Evolutionary conservation across 1,140 invertebrate genomes (phyloP), one percentile per base, ranked within the genome.

Genomic region (Leguminivora glycinivorella): DNA sequence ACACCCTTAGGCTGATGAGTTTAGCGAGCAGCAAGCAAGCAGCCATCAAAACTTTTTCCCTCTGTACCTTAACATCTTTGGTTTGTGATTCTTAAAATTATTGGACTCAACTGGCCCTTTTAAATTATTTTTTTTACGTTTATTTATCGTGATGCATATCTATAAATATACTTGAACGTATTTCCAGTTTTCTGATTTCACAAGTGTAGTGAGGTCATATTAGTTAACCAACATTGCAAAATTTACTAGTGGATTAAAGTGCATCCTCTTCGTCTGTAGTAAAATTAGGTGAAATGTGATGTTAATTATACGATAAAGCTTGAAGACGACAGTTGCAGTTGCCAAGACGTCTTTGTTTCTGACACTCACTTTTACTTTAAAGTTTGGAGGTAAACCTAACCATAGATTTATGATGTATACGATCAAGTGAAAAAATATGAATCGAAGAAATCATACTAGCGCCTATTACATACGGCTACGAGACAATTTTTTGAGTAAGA

Each of bases 291-390:
- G 56, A 60, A 60, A 26, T 25, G 25, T 60, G 56, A 52, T 60
- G 24, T 60, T 60, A 29, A 60, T 60, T 60, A 60, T 60, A 60
- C 10, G n/a, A 60, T 60, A n/a, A 60, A 60, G n/a, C 43, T 47
- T 47, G 1, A 17, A 17, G 43, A 47, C n/a, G n/a, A 5, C 40
- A 22, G 52, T 17, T 12, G 56, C 12, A 12, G 56, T 60, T 60
- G 56, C 56, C 56, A 60, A 60, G 22, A 2, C 24, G 12, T 60
- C 19, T 52, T 52, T 7, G 6, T 52, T 52, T 52, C 22, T 10
- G 4, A 19, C 40, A 52, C 43, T 22, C 5, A 52, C 19, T 52
- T 52, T 52, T 52, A 22, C 47, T 52, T 52, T 22, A 1, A 9
- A 19, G 22, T 43, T n/a, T 43, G n/a, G 34, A 12, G 10, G n/a